These are phyloP conservation scores for Peromyscus attwateri DNA, from an alignment of 2,797 vertebrate species.

Conservation along the genomic window DNA sequence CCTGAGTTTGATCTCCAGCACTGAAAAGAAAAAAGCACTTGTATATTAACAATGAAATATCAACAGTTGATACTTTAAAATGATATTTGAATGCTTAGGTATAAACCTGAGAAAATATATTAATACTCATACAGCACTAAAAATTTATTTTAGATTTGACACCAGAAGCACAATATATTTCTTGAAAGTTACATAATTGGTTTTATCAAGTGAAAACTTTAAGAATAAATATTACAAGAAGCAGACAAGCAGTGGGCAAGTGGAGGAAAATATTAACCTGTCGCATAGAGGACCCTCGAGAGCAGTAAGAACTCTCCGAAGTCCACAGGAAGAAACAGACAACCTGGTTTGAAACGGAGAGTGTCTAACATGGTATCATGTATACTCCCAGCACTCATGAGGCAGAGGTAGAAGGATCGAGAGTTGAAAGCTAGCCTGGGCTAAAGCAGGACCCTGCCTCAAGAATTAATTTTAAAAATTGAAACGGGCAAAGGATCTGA, in stretches of 20 bases:
- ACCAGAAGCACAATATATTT: conserved; percentile 11
- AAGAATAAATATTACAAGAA: conserved; percentile 15
- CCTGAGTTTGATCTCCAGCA: neutral
- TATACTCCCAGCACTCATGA: neutral
- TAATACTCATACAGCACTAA: neutral
- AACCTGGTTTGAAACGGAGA: neutral
- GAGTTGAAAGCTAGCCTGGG: neutral
- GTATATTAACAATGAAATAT: conserved; percentile 8
- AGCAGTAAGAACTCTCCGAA: neutral
- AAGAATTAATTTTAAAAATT: neutral
- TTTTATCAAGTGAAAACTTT: conserved; percentile 46
- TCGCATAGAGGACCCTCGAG: conserved; percentile 12
- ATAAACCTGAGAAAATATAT: conserved; percentile 4
- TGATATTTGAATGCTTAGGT: neutral
- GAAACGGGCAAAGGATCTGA: conserved; percentile 27
- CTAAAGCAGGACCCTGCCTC: neutral
- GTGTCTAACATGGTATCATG: neutral
- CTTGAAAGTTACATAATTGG: neutral
- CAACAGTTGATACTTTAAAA: conserved; percentile 1
- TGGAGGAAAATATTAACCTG: neutral
- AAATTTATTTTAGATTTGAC: neutral
- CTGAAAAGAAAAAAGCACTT: neutral
- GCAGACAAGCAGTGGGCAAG: neutral
- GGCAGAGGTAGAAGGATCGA: neutral
- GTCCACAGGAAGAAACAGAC: neutral